Evolutionary conservation across 2,113 vertebrate genomes (phyloP).

Genomic region (Synchiropus splendidus): DNA sequence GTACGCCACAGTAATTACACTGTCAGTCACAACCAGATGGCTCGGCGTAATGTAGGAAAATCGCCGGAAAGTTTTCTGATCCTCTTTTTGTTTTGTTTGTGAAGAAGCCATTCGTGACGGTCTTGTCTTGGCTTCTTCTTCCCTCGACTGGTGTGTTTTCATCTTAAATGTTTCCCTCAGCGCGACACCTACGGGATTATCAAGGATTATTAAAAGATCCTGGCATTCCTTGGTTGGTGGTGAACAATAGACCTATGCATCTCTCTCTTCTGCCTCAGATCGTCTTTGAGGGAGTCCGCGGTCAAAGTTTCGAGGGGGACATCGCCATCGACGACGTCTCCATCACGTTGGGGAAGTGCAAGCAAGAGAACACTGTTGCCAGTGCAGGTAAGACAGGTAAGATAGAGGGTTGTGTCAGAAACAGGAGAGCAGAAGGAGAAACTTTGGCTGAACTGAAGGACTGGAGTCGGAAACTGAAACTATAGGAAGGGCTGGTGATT

Average conservation of each 20-base stretch:
- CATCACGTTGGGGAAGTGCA: conserved; percentile 86
- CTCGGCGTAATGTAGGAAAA: conserved; percentile 37
- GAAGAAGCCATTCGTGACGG: no score
- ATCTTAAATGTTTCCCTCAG: no score
- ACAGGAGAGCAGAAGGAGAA: no score
- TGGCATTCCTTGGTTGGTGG: no score
- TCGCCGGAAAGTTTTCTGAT: conserved; percentile 31
- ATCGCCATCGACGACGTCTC: conserved; percentile 94
- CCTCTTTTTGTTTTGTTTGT: conserved; percentile 25
- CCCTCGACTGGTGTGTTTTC: no score
- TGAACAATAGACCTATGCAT: not conserved
- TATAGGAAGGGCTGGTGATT: no score
- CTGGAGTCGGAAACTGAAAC: no score
- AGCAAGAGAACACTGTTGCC: conserved; percentile 61
- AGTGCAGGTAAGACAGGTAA: conserved; percentile 69
- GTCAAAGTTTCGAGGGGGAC: conserved; percentile 82
- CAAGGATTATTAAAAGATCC: no score
- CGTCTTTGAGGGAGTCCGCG: conserved; percentile 91
- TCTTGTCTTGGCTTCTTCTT: no score
- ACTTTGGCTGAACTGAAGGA: no score
- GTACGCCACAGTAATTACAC: conserved; percentile 58
- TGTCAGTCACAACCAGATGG: conserved; percentile 63
- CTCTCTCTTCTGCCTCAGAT: conserved; percentile 65
- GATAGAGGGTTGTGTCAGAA: conserved; percentile 15
- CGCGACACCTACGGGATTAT: no score